Evolutionary conservation across 2,113 vertebrate species (phyloP).

Genomic region (Dasyprocta punctata): DNA sequence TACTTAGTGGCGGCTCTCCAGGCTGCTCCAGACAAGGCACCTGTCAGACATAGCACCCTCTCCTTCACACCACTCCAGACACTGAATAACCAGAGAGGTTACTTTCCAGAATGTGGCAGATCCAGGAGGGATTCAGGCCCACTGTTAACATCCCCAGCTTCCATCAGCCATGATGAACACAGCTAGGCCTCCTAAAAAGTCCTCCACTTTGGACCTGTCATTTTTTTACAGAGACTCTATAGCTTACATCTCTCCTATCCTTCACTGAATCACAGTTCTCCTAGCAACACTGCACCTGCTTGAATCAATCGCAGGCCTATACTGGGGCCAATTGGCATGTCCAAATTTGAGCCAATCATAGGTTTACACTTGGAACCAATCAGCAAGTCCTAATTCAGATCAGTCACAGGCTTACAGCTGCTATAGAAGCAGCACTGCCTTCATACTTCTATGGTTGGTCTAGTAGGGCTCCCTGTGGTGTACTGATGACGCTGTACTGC

Average conservation of each 20-base stretch:
- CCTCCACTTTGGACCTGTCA: not conserved
- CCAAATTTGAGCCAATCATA: not conserved
- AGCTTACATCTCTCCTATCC: not conserved
- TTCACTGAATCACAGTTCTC: not conserved
- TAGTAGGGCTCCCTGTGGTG: not conserved
- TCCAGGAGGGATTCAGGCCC: not conserved
- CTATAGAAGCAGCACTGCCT: not conserved
- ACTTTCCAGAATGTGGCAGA: not conserved
- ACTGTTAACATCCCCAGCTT: not conserved
- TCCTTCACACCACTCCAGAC: not conserved
- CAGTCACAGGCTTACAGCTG: not conserved
- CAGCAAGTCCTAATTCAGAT: not conserved
- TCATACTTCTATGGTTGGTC: not conserved
- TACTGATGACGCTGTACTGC: not conserved
- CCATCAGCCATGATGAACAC: not conserved
- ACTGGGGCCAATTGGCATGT: not conserved
- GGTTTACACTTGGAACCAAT: not conserved
- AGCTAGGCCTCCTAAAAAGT: not conserved
- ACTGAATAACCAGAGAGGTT: not conserved
- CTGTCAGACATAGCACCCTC: not conserved
- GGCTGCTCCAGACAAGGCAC: not conserved
- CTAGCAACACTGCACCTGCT: not conserved
- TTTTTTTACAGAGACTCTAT: not conserved
- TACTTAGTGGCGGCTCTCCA: not conserved
- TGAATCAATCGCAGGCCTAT: not conserved